These are phyloP conservation scores for Platichthys stellatus DNA, from an alignment of 2,113 vertebrate genomes.

Conservation along the genomic window DNA sequence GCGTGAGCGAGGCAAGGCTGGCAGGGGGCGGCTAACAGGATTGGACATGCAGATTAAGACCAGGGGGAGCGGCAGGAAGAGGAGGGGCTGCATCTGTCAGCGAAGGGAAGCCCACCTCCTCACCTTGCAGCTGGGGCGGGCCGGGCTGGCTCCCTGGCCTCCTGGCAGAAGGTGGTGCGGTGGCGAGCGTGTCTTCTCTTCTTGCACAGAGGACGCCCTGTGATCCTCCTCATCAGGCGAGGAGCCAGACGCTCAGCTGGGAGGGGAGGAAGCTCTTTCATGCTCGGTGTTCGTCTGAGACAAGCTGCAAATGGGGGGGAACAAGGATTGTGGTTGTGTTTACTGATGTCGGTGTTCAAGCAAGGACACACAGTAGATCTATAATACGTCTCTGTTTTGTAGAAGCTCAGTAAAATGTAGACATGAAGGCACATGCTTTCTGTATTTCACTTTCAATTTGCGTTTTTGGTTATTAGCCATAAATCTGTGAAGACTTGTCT, in stretches of 20 bases:
- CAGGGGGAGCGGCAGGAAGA: conserved; percentile 12
- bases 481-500: neutral
- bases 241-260: conserved; percentile 59
- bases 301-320: conserved; percentile 1
- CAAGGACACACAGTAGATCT: too few relatives aligned
- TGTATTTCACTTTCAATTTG: neutral
- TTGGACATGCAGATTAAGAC: conserved; percentile 69
- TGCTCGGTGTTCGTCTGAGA: conserved; percentile 6
- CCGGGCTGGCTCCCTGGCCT: neutral
- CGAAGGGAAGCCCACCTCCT: conserved; percentile 41
- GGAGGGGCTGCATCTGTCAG: conserved; percentile 60
- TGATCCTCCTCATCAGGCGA: conserved; percentile 51
- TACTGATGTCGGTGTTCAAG: neutral
- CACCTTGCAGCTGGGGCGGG: conserved; percentile 58
- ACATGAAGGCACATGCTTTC: neutral
- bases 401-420: too few relatives aligned
- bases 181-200: conserved; percentile 19
- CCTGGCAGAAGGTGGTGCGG: conserved; percentile 39
- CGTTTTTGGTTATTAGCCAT: too few relatives aligned
- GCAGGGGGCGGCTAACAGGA: conserved; percentile 66
- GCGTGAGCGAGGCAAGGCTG: conserved; percentile 29
- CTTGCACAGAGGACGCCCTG: conserved; percentile 41
- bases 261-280: conserved; percentile 48
- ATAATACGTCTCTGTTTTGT: too few relatives aligned
- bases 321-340: conserved; percentile 1